Base-by-base conservation (phyloP, 1,140 invertebrate genomes). In the Tetramorium parvispinum region DNA sequence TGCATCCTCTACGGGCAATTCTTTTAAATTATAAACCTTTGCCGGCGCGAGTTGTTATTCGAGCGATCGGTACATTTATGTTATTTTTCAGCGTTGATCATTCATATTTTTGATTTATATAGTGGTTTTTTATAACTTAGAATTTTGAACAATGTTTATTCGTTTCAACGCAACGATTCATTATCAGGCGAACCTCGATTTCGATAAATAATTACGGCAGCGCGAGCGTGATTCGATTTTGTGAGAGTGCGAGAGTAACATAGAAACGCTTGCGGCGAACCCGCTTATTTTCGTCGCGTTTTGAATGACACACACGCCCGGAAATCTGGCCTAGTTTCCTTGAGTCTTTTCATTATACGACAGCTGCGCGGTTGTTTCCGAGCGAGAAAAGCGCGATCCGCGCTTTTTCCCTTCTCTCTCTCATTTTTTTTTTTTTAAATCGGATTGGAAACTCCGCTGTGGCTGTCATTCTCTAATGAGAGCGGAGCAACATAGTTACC, bases 251-350 rank as follows among this genome's bases (percentile, higher is more conserved):
- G 16, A 57, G 16, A 55, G 21, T 55, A 18, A 0, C 21, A 32
- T 24, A 55, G 21, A 81, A 81, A 68, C 13, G n/a, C 59, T 49
- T 24, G 18, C 40, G 40, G 40, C 27, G 46, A 40, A 40, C 10
- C 10, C 27, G 51, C n/a, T 27, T 70, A 70, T 81, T 81, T 81
- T 70, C 46, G 32, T 5, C 27, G 49, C 32, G 49, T 81, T 79
- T 55, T 27, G 21, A 81, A 4, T 21, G 51, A 40, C 46, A 46
- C 32, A n/a, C 61, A 37, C 61, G 13, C 49, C 46, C 16, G 78
- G 16, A 70, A 81, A 70, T 81, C 51, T 70, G 49, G 37, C 65
- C 51, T 81, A 70, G 65, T 81, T 81, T 24, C 21, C 65, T 57
- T 10, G 37, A 21, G 13, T 40, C 37, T 70, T 81, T 81, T 65